Base-by-base conservation (phyloP, 2,797 vertebrate species). In the Enteromius afrohamiltoni region DNA sequence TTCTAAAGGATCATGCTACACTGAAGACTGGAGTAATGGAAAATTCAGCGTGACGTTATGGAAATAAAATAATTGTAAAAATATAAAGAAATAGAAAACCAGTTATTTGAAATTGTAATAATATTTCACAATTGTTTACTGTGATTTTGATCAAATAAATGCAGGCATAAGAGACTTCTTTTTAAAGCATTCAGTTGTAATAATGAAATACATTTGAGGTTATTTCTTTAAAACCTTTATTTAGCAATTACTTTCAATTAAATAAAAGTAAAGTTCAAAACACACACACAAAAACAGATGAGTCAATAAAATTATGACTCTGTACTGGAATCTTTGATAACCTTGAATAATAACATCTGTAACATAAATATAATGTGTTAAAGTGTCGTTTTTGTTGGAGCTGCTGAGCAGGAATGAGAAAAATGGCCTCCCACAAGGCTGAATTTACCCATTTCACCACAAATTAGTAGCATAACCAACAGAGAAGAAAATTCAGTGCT, bases 401-500 rank as follows among this genome's bases (percentile, higher is more conserved):
- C 70, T 29, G 47, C 78, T 73, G 60, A 64, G 11, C 29, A 71
- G 80, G 80, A 85, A 89, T 88, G 85, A 80, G 51, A 77, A 82
- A 86, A 85, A 86, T 83, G 82, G 60, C 86, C 88, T 83, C 85
- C 84, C 82, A 85, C 85, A 68, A 80, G 65, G 70, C 62, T 49
- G 62, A 78, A 64, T 84, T 79, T 76, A 81, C 49, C 64, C 55
- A 67, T 85, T 82, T 84, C 21, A 71, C 82, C 83, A 85, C 84
- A 87, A 86, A 87, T 87, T 84, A 82, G 71, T 85, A 75, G 81
- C 80, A 88, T 82, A 79, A 87, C 74, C 71, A 79, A 77, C 74
- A 85, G 64, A 67, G 81, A 77, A 81, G 71, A 80, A 68, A 86
- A 53, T 45, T 58, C 51, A 60, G 70, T 55, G 67, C 62, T 60